Conservation (phyloP, 1,140 invertebrate genomes). For the Drosophila orena region DNA sequence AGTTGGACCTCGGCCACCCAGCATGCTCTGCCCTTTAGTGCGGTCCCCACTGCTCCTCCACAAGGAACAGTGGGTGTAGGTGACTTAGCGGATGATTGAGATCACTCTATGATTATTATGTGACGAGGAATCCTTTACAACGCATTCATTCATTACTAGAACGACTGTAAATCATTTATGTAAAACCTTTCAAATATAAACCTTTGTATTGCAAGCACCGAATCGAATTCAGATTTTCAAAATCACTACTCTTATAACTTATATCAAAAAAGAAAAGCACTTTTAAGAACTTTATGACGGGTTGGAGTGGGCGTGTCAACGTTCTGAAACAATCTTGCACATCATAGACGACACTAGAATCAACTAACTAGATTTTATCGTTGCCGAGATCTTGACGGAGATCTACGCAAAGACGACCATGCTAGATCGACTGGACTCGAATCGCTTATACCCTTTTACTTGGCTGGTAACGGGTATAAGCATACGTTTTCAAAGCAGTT, state of each 20-base stretch:
- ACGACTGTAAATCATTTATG: slow-evolving; percentile 32
- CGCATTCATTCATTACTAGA: slow-evolving; percentile 11
- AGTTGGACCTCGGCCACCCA: slow-evolving; percentile 82
- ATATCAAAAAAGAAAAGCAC: no score
- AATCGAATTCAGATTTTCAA: no score
- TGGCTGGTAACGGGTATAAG: no score
- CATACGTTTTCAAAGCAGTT: no score
- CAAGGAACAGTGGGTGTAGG: slow-evolving; percentile 61
- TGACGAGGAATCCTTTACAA: slow-evolving; percentile 11
- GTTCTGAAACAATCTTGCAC: no score
- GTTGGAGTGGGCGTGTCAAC: not conserved
- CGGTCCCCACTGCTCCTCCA: slow-evolving; percentile 56
- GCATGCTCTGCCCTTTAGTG: slow-evolving; percentile 68
- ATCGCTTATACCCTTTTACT: no score
- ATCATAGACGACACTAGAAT: no score
- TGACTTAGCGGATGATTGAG: slow-evolving; percentile 72
- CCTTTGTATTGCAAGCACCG: slow-evolving; percentile 45
- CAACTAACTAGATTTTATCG: no score
- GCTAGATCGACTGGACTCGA: no score
- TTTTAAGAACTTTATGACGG: not conserved
- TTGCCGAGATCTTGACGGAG: no score
- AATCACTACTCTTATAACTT: no score
- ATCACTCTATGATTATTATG: not conserved
- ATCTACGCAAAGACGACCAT: no score
- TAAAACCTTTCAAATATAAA: slow-evolving; percentile 35